Base-by-base conservation (phyloP, 2,888 invertebrate genomes). In the Ephialtes manifestator region DNA sequence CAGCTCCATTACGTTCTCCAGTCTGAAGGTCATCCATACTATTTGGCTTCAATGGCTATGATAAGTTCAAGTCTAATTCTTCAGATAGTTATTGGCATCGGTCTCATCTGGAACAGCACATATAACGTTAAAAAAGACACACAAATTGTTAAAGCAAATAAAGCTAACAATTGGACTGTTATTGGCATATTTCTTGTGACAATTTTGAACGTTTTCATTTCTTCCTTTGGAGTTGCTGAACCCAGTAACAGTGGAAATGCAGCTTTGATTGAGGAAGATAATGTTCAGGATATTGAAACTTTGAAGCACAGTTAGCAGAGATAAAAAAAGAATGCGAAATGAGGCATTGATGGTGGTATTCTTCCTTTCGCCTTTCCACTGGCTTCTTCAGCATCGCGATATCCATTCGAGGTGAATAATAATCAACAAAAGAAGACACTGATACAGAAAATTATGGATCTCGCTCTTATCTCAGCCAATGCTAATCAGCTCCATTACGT, bases 361-460 rank as follows among this genome's bases (percentile, higher is more conserved):
- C 94, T 96, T 31, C 88, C 87, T 31, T 88, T 87, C 24, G 74
- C 70, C 11, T 39, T 63, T 55, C 68, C 79, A 0, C 15, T 24
- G 20, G 5, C 20, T 5, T 28, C 46, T 10, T 5, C 70, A 76
- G 18, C 0, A 81, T 51, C 84, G 80, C 85, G 85, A 39, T 74
- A 82, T 53, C 97, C 97, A 15, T 88, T 88, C 3, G 97, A 98
- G 92, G 96, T 97, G 35, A 98, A 98, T 94, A 96, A 97, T 2
- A 98, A 98, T 94, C 97, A 98, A 90, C 97, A 98, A 88, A 98
- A 98, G 93, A 98, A 98, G 93, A 98, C 97, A 18, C 94, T 98
- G 43, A 98, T 98, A 0, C 98, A 98, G 91, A 98, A 98, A 5
- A 98, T 98, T 98, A 97, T 98, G 97, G 98, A 98, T 93, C 95